A percentile compares a stretch with the other conserved stretches of the same genome.
phyloP scores from a whole-genome alignment of 2,888 invertebrate genomes.

The Flabesymbios commensalis region DNA sequence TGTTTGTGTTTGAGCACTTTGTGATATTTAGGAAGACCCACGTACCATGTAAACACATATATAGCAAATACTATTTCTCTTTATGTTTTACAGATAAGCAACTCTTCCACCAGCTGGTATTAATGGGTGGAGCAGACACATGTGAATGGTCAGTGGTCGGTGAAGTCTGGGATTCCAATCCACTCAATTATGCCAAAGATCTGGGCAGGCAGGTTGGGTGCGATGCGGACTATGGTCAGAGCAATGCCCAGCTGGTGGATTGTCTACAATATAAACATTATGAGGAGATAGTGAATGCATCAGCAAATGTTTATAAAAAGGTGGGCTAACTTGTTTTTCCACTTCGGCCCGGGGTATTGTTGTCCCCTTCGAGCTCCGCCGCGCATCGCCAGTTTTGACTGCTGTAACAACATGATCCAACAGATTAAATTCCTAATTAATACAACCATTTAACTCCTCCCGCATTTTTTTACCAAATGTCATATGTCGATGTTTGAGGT shows the following conservation, averaged over 20 bases:
- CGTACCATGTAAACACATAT: not conserved
- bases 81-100: conserved; percentile 24
- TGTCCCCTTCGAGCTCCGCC: no score
- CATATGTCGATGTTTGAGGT: not conserved
- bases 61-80: not conserved
- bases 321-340: no score
- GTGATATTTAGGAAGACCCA: no score
- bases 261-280: conserved; percentile 56
- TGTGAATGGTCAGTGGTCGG: conserved; percentile 57
- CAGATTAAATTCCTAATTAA: no score
- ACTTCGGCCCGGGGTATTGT: no score
- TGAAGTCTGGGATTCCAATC: conserved; percentile 30
- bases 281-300: conserved; percentile 59
- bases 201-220: conserved; percentile 47
- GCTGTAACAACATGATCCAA: no score
- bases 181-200: conserved; percentile 54
- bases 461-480: not conserved
- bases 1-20: no score
- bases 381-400: no score
- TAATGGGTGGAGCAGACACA: conserved; percentile 63
- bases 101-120: conserved; percentile 62
- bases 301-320: conserved; percentile 47
- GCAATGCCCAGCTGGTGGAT: conserved; percentile 49
- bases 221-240: conserved; percentile 39
- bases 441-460: not conserved